phyloP scores from a whole-genome alignment of 2,797 vertebrate genomes.

The Uromys caudimaculatus region DNA sequence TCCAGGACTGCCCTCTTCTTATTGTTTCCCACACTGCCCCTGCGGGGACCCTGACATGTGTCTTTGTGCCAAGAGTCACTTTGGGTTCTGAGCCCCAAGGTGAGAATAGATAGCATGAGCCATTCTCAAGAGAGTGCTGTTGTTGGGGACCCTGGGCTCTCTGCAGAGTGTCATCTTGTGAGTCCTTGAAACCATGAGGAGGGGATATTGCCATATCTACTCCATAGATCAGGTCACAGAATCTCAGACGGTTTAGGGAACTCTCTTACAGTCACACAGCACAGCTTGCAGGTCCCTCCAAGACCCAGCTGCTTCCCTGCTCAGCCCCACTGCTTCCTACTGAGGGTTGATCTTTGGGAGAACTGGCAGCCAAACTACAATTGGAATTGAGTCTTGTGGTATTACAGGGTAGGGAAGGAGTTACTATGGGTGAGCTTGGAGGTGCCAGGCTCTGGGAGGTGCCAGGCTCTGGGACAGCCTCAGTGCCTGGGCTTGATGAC shows the following conservation, averaged over 20 bases:
- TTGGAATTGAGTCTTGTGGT: neutral
- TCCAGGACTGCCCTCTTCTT: neutral
- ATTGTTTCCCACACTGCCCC: neutral
- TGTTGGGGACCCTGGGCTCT: neutral
- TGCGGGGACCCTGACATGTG: neutral
- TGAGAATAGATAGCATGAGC: neutral
- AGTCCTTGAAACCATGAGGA: neutral
- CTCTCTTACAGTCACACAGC: neutral
- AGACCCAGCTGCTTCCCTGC: fast-evolving
- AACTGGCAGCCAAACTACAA: neutral
- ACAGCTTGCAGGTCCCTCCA: neutral
- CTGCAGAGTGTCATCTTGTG: neutral
- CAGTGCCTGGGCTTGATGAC: too few species aligned
- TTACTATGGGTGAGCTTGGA: neutral
- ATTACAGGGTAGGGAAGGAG: neutral
- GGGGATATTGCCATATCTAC: neutral
- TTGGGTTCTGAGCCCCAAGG: neutral
- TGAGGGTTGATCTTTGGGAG: neutral
- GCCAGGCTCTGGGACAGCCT: too few species aligned
- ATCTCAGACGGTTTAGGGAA: neutral
- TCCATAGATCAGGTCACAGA: neutral
- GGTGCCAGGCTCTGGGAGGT: neutral
- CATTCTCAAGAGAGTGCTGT: neutral
- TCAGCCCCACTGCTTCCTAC: neutral
- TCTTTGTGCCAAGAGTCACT: neutral